Conservation (phyloP, 2,797 vertebrate genomes). For the Rousettus madagascariensis region DNA sequence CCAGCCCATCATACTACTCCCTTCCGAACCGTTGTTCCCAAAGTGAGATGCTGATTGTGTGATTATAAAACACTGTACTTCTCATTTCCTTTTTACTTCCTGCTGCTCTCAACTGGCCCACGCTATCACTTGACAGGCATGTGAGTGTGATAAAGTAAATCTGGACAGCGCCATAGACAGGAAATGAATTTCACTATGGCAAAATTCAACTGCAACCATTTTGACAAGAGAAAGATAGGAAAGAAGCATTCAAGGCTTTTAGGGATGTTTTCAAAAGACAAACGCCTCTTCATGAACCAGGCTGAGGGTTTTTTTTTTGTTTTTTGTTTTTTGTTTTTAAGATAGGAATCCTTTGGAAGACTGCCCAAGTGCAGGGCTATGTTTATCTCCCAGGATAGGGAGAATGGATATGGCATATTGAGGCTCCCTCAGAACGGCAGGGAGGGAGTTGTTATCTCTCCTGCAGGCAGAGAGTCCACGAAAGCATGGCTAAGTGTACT, state of each 20-base stretch:
- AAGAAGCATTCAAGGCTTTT: background rate
- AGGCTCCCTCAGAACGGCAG: background rate
- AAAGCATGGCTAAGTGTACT: background rate
- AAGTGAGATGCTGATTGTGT: background rate
- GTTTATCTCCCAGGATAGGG: background rate
- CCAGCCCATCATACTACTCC: background rate
- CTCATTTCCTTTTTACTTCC: conserved; percentile 46
- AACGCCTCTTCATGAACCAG: background rate
- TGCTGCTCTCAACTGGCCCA: background rate
- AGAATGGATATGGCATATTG: background rate
- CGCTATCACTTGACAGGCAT: background rate
- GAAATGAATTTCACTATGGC: conserved; percentile 54
- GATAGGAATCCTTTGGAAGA: conserved; percentile 23
- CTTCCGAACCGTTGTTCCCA: background rate
- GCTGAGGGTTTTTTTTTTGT: background rate
- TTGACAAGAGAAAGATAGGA: background rate
- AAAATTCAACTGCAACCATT: conserved; percentile 52
- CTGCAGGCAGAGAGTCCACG: background rate
- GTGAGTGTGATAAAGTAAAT: conserved; percentile 12
- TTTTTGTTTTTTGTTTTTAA: background rate
- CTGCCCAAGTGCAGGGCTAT: background rate
- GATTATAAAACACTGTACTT: background rate
- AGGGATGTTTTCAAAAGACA: conserved; percentile 14
- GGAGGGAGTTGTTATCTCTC: background rate
- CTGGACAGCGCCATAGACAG: background rate